Percentiles rank a stretch among this genome's conserved stretches.
phyloP scores from a whole-genome alignment of 2,888 invertebrate species.

The Temnothorax rugatulus region DNA sequence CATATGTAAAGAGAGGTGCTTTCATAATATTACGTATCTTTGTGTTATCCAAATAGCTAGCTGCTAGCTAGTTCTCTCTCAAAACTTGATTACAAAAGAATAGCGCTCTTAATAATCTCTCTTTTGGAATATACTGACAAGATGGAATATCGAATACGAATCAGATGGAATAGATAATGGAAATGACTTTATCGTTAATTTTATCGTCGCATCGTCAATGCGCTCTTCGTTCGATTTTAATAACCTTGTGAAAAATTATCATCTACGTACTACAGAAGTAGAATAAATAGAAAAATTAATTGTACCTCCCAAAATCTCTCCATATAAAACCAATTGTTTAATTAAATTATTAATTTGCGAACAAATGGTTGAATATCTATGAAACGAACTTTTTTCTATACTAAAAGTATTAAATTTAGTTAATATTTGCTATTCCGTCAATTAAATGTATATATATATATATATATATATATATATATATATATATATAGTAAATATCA shows the following conservation, averaged over 20 bases:
- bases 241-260: slow-evolving; percentile 5
- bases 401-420: neutral
- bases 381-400: neutral
- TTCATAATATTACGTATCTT: slow-evolving; percentile 44
- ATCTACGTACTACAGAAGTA: neutral
- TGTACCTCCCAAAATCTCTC: slow-evolving; percentile 6
- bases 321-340: slow-evolving; percentile 13
- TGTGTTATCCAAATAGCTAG: neutral
- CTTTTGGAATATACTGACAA: slow-evolving; percentile 11
- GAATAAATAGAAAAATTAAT: slow-evolving; percentile 11
- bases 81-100: slow-evolving; percentile 18
- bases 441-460: slow-evolving; percentile 16
- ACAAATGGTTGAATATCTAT: neutral
- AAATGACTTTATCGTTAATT: neutral
- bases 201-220: neutral
- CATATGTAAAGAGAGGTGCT: slow-evolving; percentile 49
- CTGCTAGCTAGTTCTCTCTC: neutral
- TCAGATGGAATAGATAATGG: slow-evolving; percentile 17
- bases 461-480: neutral
- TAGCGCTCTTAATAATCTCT: neutral
- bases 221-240: neutral
- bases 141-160: slow-evolving; percentile 41
- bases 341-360: slow-evolving; percentile 2
- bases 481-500: slow-evolving; percentile 28
- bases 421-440: slow-evolving; percentile 6